Evolutionary conservation across 2,888 invertebrate species (phyloP).

Genomic region (Cryptocephalus primarius): DNA sequence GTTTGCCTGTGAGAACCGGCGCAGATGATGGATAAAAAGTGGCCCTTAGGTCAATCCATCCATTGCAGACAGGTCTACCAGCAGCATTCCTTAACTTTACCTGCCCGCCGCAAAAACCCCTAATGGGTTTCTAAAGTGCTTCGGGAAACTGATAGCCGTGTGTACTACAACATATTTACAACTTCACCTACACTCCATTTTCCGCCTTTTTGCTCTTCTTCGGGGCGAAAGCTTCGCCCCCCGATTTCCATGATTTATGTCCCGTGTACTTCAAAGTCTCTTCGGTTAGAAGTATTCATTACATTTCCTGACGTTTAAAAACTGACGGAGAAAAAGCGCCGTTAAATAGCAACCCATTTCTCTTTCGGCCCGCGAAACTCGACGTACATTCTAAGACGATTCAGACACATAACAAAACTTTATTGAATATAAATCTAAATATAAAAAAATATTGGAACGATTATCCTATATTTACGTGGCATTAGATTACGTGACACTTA

Average conservation of each 20-base stretch:
- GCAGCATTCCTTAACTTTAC: slow-evolving; percentile 26
- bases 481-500: too few species aligned
- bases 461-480: too few species aligned
- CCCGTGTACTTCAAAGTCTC: background rate
- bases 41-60: slow-evolving; percentile 27
- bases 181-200: background rate
- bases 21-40: slow-evolving; percentile 27
- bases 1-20: slow-evolving; percentile 16
- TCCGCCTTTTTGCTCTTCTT: background rate
- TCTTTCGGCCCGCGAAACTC: too few species aligned
- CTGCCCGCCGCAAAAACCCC: slow-evolving; percentile 27
- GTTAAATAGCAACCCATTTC: too few species aligned
- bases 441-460: too few species aligned
- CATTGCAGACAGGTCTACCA: slow-evolving; percentile 16
- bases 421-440: too few species aligned
- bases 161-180: slow-evolving; percentile 7
- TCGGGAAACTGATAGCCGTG: slow-evolving; percentile 16
- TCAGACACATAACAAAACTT: too few species aligned
- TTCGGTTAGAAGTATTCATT: too few species aligned
- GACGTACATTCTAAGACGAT: too few species aligned
- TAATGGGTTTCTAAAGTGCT: slow-evolving; percentile 28
- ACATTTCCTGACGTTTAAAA: too few species aligned
- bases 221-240: background rate
- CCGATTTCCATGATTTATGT: background rate
- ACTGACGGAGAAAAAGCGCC: too few species aligned